These are phyloP conservation scores for Abramis brama DNA, from an alignment of 2,113 vertebrate species.

Conservation along the genomic window DNA sequence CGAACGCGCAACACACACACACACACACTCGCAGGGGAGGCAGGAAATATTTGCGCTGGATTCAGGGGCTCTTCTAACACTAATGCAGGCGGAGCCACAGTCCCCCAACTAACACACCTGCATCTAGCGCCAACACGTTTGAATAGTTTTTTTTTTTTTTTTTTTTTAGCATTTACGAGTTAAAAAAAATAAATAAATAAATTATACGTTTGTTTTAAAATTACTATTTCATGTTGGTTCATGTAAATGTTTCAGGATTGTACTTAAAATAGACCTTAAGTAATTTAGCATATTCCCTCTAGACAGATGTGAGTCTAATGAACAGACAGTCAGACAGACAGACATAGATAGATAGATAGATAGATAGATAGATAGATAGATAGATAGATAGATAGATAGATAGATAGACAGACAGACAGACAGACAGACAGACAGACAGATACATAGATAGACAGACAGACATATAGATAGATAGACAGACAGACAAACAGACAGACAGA, in stretches of 20 bases:
- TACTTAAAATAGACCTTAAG: not conserved
- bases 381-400: not conserved
- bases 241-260: not conserved
- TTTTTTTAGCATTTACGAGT: not conserved
- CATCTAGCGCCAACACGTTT: not conserved
- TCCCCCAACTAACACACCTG: not conserved
- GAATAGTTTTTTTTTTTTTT: not conserved
- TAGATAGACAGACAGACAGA: not conserved
- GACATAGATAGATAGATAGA: not conserved
- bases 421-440: not conserved
- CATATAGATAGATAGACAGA: not conserved
- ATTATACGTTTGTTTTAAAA: not conserved
- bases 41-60: conserved; percentile 21
- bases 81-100: conserved; percentile 32
- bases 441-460: not conserved
- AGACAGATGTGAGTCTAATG: not conserved
- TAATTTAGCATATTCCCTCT: not conserved
- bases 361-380: not conserved
- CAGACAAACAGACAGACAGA: rapidly evolving
- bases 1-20: not conserved
- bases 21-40: conserved; percentile 3
- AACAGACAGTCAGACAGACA: not conserved
- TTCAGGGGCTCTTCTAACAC: conserved; percentile 22
- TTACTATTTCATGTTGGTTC: not conserved
- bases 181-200: not conserved